Evolutionary conservation across 2,888 invertebrate species (phyloP).

Genomic region (Caradrina clavipalpis): DNA sequence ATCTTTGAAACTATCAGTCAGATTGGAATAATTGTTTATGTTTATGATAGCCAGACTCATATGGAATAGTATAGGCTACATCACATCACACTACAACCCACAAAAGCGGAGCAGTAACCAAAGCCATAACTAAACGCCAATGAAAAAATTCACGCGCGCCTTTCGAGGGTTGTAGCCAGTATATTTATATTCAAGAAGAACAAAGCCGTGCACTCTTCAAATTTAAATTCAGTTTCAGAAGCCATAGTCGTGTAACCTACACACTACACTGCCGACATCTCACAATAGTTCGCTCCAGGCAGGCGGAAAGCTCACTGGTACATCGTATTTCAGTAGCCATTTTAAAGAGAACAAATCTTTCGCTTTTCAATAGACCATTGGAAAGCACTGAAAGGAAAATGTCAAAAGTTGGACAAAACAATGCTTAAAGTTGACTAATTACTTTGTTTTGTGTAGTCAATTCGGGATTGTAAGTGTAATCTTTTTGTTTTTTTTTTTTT

Average conservation of each 20-base stretch:
- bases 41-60: too few species aligned
- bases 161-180: too few species aligned
- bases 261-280: conserved; percentile 12
- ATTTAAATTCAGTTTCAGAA: conserved; percentile 40
- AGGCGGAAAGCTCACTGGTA: conserved; percentile 30
- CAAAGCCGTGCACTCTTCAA: conserved; percentile 14
- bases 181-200: not conserved
- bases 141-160: too few species aligned
- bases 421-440: conserved; percentile 46
- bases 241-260: conserved; percentile 14
- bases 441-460: conserved; percentile 14
- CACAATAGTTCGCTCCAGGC: conserved; percentile 48
- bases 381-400: conserved; percentile 25
- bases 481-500: too few species aligned
- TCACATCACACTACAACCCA: too few species aligned
- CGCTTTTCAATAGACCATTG: conserved; percentile 36
- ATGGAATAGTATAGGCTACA: too few species aligned
- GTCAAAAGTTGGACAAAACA: conserved; percentile 34
- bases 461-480: not conserved
- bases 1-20: too few species aligned
- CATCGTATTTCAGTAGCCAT: conserved; percentile 26
- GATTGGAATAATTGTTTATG: too few species aligned
- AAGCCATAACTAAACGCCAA: too few species aligned
- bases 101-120: too few species aligned
- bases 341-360: conserved; percentile 41